A percentile compares a stretch with the other conserved stretches of the same genome.
These are phyloP conservation scores for Diachrysia chrysitis DNA, from an alignment of 2,888 invertebrate species.

Conservation along the genomic window DNA sequence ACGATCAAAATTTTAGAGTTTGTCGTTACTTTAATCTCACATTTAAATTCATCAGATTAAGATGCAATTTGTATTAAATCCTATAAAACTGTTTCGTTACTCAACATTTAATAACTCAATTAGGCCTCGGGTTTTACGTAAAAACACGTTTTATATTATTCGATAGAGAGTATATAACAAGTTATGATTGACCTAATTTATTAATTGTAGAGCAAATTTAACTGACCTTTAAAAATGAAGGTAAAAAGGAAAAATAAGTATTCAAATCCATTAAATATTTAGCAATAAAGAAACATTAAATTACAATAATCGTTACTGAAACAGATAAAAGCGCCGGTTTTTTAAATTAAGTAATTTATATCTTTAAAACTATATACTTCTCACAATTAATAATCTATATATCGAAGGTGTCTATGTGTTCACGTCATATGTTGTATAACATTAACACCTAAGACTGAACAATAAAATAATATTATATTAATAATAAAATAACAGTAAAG, in stretches of 20 bases:
- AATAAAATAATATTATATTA: constrained; percentile 35
- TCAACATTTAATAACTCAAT: not conserved
- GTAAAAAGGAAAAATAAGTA: too few relatives aligned
- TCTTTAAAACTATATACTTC: too few relatives aligned
- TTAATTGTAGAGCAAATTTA: not conserved
- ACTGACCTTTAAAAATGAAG: not conserved
- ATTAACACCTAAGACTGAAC: constrained; percentile 3
- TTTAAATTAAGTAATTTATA: too few relatives aligned
- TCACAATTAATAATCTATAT: not conserved
- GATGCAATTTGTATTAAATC: not conserved
- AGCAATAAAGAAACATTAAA: too few relatives aligned
- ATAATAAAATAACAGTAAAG: constrained; percentile 41
- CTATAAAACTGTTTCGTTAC: not conserved
- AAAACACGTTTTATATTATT: not conserved
- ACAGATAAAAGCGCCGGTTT: too few relatives aligned
- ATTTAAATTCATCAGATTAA: not conserved
- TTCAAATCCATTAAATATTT: too few relatives aligned
- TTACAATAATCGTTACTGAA: too few relatives aligned
- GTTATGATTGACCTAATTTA: not conserved
- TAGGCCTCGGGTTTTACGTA: not conserved
- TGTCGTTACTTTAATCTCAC: too few relatives aligned
- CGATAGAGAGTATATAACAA: not conserved
- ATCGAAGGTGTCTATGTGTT: not conserved
- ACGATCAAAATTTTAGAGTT: too few relatives aligned
- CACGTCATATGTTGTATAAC: not conserved